Evolutionary conservation across 2,113 vertebrate species (phyloP), one percentile per base, ranked within the genome.

Genomic region (Saccopteryx leptura): DNA sequence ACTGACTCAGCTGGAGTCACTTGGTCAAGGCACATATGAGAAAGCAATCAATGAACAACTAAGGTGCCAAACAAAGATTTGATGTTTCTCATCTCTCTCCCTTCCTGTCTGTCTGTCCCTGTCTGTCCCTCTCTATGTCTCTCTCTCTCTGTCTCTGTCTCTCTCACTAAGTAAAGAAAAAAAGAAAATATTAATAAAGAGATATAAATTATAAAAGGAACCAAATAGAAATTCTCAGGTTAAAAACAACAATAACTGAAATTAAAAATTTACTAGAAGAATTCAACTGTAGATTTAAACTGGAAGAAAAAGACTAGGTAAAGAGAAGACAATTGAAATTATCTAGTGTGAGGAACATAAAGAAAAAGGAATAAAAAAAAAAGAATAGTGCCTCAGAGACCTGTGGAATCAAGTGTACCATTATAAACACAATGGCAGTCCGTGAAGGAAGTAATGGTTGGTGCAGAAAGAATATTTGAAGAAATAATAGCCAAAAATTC

Each of bases 161-260:
- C 39, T 39, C 39, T 39, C 39, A 3, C 39, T 39, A 39, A 39
- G 3, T 39, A 39, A 39, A 39, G 39, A 39, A 39, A 88, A 72
- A 88, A 24, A 88, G 39, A 72, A 24, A 88, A 87, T n/a, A 95
- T 75, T 39, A 68, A 68, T 88, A 46, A 79, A 80, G 56, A 87
- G 66, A 63, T 31, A 19, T 18, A 74, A 88, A 75, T 58, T 74
- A 87, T 63, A 66, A 91, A 58, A 83, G 15, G 24, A 94, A 60
- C 23, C 15, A 75, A 66, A 90, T 61, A 39, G 46, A 66, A 75
- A 39, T 91, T 91, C 50, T 82, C 50, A 66, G 39, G 12, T 68
- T 72, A 33, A 75, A 88, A 74, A 88, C 72, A 50, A 50, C 3
- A 80, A 72, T 46, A 17, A 39, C 3, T 50, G 21, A 85, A 87